Percentiles rank a stretch among this genome's conserved stretches.
Conservation (phyloP, 2,888 invertebrate genomes). For the Megastigmus dorsalis region DNA sequence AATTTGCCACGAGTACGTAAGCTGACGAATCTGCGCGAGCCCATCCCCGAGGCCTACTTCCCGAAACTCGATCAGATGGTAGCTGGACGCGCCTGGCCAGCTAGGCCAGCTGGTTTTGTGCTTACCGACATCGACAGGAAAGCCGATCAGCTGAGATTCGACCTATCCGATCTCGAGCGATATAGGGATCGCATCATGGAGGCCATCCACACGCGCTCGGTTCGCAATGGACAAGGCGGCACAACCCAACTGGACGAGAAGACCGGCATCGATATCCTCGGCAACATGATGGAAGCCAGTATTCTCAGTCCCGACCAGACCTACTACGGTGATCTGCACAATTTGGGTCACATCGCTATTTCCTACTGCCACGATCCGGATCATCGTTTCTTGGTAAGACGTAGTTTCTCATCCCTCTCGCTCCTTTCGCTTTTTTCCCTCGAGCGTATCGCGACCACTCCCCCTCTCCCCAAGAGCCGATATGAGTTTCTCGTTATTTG, state of each 20-base stretch:
- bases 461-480: not conserved
- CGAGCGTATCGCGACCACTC: not conserved
- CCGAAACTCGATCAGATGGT: slow-evolving; percentile 88
- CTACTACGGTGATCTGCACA: slow-evolving; percentile 88
- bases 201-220: slow-evolving; percentile 81
- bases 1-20: slow-evolving; percentile 79
- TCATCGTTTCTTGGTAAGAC: slow-evolving; percentile 80
- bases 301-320: slow-evolving; percentile 81
- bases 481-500: not conserved
- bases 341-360: slow-evolving; percentile 87
- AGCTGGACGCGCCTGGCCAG: slow-evolving; percentile 85
- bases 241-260: slow-evolving; percentile 79
- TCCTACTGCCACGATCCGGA: slow-evolving; percentile 89
- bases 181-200: slow-evolving; percentile 85
- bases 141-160: slow-evolving; percentile 80
- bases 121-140: slow-evolving; percentile 81
- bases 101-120: slow-evolving; percentile 78
- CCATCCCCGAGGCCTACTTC: slow-evolving; percentile 88
- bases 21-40: slow-evolving; percentile 80
- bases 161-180: slow-evolving; percentile 83
- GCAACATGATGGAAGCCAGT: slow-evolving; percentile 85
- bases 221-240: slow-evolving; percentile 78
- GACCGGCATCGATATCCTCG: slow-evolving; percentile 85
- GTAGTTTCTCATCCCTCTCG: not conserved
- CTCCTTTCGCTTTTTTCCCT: not conserved